Conservation (phyloP, 1,140 invertebrate species). For the Battus philenor region DNA sequence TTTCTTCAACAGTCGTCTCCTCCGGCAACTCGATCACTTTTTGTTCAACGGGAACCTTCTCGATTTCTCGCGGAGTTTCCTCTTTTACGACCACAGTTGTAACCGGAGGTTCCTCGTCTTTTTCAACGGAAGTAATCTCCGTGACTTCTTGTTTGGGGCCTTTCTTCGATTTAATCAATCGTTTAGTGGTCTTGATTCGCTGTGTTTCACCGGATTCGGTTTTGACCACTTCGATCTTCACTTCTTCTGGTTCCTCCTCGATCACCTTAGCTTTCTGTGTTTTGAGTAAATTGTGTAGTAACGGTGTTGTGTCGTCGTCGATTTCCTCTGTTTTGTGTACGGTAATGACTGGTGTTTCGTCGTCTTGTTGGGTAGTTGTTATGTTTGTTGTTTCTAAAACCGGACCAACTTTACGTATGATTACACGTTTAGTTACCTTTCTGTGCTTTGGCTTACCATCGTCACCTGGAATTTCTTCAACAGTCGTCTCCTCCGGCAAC, state of each 20-base stretch:
- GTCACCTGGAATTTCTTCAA: slow-evolving; percentile 16
- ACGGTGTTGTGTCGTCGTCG: slow-evolving; percentile 29
- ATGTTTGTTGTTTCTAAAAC: slow-evolving; percentile 45
- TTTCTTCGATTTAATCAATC: slow-evolving; percentile 29
- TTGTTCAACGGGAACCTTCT: slow-evolving; percentile 17
- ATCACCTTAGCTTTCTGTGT: slow-evolving; percentile 12
- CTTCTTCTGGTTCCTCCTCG: slow-evolving; percentile 19
- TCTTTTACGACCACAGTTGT: no score
- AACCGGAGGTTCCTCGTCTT: slow-evolving; percentile 36
- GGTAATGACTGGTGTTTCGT: slow-evolving; percentile 28
- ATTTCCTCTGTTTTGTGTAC: slow-evolving; percentile 39
- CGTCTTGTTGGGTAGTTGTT: slow-evolving; percentile 37
- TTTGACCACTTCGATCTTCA: slow-evolving; percentile 15
- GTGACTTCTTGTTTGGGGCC: slow-evolving; percentile 63
- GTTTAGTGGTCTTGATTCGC: slow-evolving; percentile 5
- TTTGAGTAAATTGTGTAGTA: slow-evolving; percentile 2
- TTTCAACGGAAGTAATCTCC: slow-evolving; percentile 71
- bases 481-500: slow-evolving; percentile 37
- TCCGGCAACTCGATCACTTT: slow-evolving; percentile 45
- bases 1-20: slow-evolving; percentile 35
- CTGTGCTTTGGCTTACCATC: slow-evolving; percentile 51
- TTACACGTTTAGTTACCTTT: slow-evolving; percentile 49
- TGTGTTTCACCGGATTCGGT: slow-evolving; percentile 12
- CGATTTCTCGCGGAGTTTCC: slow-evolving; percentile 22
- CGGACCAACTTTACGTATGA: slow-evolving; percentile 50